Conservation (phyloP, 2,888 invertebrate genomes). For the Diadegma fenestrale region DNA sequence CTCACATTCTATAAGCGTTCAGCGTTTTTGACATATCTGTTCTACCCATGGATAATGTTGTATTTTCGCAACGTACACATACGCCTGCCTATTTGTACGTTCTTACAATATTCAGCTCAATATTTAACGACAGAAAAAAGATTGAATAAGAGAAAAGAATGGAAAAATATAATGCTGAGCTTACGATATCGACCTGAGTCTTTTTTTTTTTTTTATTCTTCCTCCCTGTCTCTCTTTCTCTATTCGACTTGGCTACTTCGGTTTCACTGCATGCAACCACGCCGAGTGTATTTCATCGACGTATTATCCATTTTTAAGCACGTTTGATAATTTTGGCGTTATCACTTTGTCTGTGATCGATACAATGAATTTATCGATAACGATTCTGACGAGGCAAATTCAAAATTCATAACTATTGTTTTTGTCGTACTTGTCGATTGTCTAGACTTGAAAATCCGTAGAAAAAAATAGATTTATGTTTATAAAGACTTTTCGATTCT, state of each 20-base stretch:
- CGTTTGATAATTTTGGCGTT: constrained; percentile 41
- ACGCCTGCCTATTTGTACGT: constrained; percentile 72
- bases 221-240: constrained; percentile 30
- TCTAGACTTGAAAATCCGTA: constrained; percentile 60
- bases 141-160: constrained; percentile 19
- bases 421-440: not conserved
- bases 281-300: constrained; percentile 49
- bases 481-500: constrained; percentile 57
- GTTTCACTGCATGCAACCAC: constrained; percentile 53
- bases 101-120: not conserved
- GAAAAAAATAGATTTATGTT: constrained; percentile 72
- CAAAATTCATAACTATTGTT: constrained; percentile 54
- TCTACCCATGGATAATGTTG: constrained; percentile 83
- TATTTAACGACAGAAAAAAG: not conserved
- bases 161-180: constrained; percentile 70
- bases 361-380: constrained; percentile 36
- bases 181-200: constrained; percentile 67
- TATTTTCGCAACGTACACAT: constrained; percentile 40
- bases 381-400: constrained; percentile 37
- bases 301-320: constrained; percentile 45
- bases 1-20: constrained; percentile 96
- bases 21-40: constrained; percentile 93
- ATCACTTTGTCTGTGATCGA: constrained; percentile 41
- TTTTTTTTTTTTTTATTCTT: constrained; percentile 38
- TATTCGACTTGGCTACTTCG: constrained; percentile 30